Conservation (phyloP, 1,140 invertebrate genomes). For the Aporrectodea caliginosa region DNA sequence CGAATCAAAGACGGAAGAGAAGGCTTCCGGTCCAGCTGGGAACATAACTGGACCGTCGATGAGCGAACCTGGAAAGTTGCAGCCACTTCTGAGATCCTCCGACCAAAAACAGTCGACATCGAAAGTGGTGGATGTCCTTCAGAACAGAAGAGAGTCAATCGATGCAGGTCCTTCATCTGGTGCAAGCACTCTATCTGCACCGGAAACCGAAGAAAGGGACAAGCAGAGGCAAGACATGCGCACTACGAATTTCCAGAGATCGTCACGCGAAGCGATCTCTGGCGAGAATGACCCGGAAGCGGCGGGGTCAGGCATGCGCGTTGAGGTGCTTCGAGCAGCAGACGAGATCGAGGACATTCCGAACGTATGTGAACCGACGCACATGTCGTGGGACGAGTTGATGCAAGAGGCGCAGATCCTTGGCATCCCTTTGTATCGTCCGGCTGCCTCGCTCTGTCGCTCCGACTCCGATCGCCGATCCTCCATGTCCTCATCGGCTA, state of each 20-base stretch:
- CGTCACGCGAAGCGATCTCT: not conserved
- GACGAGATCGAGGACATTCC: not conserved
- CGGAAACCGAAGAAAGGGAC: not conserved
- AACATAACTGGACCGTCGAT: no score
- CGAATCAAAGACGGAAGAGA: not conserved
- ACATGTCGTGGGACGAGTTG: constrained; percentile 32
- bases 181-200: not conserved
- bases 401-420: constrained; percentile 30
- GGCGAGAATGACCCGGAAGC: not conserved
- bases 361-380: constrained; percentile 20
- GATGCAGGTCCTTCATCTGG: not conserved
- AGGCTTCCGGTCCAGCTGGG: not conserved
- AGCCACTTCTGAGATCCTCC: no score
- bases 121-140: not conserved
- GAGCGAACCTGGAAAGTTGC: not conserved
- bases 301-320: not conserved
- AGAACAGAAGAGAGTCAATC: not conserved
- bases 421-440: constrained; percentile 22
- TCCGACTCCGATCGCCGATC: not conserved
- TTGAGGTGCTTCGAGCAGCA: not conserved
- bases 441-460: not conserved
- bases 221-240: not conserved
- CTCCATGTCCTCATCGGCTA: not conserved
- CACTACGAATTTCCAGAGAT: not conserved
- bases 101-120: no score